phyloP scores from a whole-genome alignment of 2,888 invertebrate species.

The Coelinius sp. region DNA sequence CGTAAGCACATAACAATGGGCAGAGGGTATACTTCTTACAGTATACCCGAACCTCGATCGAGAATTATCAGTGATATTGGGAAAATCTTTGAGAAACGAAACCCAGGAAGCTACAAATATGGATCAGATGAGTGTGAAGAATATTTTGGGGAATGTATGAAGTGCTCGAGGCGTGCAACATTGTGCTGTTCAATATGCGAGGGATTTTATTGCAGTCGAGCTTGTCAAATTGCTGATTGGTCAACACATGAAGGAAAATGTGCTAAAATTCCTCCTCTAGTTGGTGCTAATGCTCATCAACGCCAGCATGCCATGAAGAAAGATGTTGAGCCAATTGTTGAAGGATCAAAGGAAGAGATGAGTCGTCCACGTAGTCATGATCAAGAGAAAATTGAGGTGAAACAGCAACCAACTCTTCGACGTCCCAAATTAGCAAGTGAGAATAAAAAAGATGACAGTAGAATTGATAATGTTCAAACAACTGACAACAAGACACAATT shows the following conservation, averaged over 20 bases:
- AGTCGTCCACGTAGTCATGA: background rate
- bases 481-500: too few species aligned
- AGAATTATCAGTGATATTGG: slow-evolving; percentile 47
- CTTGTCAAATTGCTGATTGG: slow-evolving; percentile 63
- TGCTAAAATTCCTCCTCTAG: slow-evolving; percentile 51
- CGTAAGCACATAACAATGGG: slow-evolving; percentile 61
- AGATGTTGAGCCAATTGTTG: background rate
- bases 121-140: slow-evolving; percentile 47
- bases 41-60: slow-evolving; percentile 55
- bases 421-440: background rate
- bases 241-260: slow-evolving; percentile 58
- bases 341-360: background rate
- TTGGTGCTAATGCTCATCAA: background rate
- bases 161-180: slow-evolving; percentile 43
- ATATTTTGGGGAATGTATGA: slow-evolving; percentile 47
- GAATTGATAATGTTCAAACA: too few species aligned
- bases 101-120: slow-evolving; percentile 55
- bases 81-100: slow-evolving; percentile 55
- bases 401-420: background rate
- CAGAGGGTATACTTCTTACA: slow-evolving; percentile 62
- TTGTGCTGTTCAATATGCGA: slow-evolving; percentile 55
- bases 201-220: slow-evolving; percentile 59
- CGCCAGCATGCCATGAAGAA: background rate
- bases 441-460: background rate
- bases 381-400: background rate